These are phyloP conservation scores for Pangasius krempfi DNA, from an alignment of 2,797 vertebrate species.

Conservation along the genomic window DNA sequence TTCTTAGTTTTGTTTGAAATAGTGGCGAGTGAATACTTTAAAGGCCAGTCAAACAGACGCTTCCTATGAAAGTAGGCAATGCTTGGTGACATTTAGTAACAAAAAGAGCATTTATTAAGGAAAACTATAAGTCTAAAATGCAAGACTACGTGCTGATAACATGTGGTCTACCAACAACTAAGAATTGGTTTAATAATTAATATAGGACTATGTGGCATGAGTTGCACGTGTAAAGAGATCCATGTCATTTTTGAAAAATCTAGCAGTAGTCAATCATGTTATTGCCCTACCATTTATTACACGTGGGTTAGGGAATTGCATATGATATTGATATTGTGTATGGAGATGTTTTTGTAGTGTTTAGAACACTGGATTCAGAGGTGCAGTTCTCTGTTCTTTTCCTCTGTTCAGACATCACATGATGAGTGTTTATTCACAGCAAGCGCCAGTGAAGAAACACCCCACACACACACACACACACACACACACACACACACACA, in stretches of 20 bases:
- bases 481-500: constrained; percentile 42
- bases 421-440: constrained; percentile 39
- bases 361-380: background rate
- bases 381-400: constrained; percentile 33
- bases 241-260: background rate
- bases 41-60: background rate
- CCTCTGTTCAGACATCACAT: constrained; percentile 41
- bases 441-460: constrained; percentile 10
- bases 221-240: background rate
- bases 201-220: background rate
- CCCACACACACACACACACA: constrained; percentile 30
- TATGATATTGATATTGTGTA: background rate
- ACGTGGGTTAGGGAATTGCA: background rate
- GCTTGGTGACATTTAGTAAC: background rate
- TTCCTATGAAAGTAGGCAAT: background rate
- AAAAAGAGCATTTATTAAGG: too few relatives aligned
- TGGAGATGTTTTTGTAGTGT: background rate
- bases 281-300: too few relatives aligned
- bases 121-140: too few relatives aligned
- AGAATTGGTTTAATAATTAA: too few relatives aligned
- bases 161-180: too few relatives aligned
- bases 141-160: too few relatives aligned
- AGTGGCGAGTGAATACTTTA: background rate
- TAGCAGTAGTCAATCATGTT: background rate
- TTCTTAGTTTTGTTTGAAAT: background rate